phyloP scores from a whole-genome alignment of 2,113 vertebrate genomes.

The Smithornis capensis region DNA sequence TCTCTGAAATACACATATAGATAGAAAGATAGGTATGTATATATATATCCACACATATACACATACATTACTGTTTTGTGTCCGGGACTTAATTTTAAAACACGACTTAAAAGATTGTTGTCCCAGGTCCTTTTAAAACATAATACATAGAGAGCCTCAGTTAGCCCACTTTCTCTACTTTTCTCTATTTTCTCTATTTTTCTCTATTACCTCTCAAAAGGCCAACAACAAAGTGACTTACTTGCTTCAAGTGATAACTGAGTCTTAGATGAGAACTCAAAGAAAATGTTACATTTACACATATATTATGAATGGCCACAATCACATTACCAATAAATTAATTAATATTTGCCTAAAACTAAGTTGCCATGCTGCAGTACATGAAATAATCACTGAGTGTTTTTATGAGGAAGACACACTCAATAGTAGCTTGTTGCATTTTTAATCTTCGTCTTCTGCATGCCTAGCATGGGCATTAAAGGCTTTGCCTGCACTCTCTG shows the following conservation, averaged over 20 bases:
- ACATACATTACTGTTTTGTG: background rate
- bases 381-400: background rate
- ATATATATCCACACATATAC: background rate
- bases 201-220: background rate
- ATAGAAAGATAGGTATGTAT: background rate
- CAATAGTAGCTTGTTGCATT: background rate
- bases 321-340: background rate
- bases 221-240: background rate
- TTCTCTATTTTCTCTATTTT: too few species aligned
- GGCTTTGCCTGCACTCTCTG: background rate
- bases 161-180: background rate
- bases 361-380: background rate
- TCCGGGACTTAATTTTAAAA: background rate
- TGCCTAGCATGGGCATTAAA: accelerated
- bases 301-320: background rate
- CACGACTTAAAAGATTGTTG: background rate
- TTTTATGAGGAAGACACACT: background rate
- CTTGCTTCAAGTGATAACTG: background rate
- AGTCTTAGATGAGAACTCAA: background rate
- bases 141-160: background rate
- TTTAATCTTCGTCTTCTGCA: background rate
- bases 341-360: background rate
- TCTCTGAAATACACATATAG: background rate
- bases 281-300: background rate
- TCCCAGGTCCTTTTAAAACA: background rate